Conservation (phyloP, 2,113 vertebrate species). For the Cariama cristata region DNA sequence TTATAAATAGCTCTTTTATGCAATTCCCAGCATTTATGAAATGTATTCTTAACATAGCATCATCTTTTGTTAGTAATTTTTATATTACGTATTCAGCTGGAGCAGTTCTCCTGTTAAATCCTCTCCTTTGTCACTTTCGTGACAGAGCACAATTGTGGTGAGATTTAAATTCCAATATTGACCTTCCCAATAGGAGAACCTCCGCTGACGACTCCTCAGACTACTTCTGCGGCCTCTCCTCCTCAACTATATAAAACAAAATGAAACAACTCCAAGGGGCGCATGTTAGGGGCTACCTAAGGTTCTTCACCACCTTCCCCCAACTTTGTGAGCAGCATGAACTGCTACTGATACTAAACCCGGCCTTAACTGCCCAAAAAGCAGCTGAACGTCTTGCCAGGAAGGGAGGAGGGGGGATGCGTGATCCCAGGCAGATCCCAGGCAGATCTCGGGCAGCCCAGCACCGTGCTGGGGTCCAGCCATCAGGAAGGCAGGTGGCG, state of each 20-base stretch:
- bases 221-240: background rate
- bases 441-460: background rate
- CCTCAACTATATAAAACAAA: background rate
- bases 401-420: background rate
- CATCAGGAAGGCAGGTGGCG: background rate
- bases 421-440: background rate
- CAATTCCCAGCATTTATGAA: background rate
- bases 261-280: background rate
- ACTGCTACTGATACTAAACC: background rate
- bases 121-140: background rate
- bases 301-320: background rate
- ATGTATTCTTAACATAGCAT: background rate
- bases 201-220: background rate
- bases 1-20: background rate
- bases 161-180: background rate
- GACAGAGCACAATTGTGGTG: fast-evolving
- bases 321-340: background rate
- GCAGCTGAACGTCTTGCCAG: fast-evolving
- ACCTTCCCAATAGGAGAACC: background rate
- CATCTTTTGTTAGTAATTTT: background rate
- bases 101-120: background rate
- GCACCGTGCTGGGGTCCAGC: background rate
- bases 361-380: background rate
- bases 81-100: background rate
- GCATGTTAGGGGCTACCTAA: fast-evolving